These are phyloP conservation scores for Proteles cristata DNA, from an alignment of 2,113 vertebrate genomes.

Conservation along the genomic window DNA sequence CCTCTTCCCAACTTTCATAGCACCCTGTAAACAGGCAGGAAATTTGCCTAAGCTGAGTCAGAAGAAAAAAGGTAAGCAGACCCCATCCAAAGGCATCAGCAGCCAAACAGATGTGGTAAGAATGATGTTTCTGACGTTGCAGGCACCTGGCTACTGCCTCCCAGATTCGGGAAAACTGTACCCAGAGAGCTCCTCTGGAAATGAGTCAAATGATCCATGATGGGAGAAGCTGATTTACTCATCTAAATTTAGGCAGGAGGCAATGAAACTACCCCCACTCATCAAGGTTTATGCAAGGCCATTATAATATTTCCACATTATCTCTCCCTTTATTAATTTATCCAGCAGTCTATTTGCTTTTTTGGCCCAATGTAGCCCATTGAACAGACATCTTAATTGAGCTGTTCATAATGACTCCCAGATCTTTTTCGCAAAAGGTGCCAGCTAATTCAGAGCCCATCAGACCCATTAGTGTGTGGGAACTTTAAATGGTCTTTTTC, in stretches of 20 bases:
- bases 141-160: slow-evolving; percentile 55
- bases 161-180: slow-evolving; percentile 25
- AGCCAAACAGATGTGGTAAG: slow-evolving; percentile 70
- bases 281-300: slow-evolving; percentile 61
- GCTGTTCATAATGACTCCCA: slow-evolving; percentile 45
- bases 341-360: slow-evolving; percentile 62
- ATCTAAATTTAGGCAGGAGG: slow-evolving; percentile 59
- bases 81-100: slow-evolving; percentile 30
- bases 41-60: slow-evolving; percentile 46
- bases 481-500: slow-evolving; percentile 64
- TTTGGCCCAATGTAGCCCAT: slow-evolving; percentile 46
- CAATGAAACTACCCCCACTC: slow-evolving; percentile 15
- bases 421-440: slow-evolving; percentile 38
- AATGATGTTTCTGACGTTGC: slow-evolving; percentile 18
- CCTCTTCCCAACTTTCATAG: background rate
- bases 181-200: slow-evolving; percentile 64
- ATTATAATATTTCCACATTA: slow-evolving; percentile 65
- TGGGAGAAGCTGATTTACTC: slow-evolving; percentile 51
- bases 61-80: slow-evolving; percentile 52
- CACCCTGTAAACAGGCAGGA: background rate
- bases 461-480: slow-evolving; percentile 61
- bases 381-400: slow-evolving; percentile 72
- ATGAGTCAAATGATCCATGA: slow-evolving; percentile 48
- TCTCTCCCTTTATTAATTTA: slow-evolving; percentile 74
- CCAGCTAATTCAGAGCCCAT: slow-evolving; percentile 68